Evolutionary conservation across 2,797 vertebrate genomes (phyloP).

Genomic region (Falco naumanni): DNA sequence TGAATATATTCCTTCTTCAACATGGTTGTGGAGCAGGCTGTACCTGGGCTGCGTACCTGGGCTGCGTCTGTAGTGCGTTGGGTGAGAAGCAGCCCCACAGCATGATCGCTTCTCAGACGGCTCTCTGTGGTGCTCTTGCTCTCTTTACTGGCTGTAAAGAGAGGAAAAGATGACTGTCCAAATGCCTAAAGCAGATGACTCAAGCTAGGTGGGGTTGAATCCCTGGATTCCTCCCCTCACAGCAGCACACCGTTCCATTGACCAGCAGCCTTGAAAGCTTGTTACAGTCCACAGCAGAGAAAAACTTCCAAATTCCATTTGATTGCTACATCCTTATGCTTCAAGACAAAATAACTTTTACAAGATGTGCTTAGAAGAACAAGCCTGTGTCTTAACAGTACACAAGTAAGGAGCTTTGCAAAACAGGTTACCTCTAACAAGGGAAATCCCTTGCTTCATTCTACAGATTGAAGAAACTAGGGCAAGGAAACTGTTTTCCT

Average conservation of each 20-base stretch:
- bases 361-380: not conserved
- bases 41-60: not conserved
- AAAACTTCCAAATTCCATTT: not conserved
- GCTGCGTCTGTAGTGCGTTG: not conserved
- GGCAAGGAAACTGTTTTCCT: not conserved
- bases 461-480: not conserved
- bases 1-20: not conserved
- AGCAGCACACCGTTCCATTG: not conserved
- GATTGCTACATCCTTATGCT: not conserved
- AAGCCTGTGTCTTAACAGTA: not conserved
- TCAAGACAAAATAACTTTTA: not conserved
- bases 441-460: not conserved
- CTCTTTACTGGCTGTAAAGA: not conserved
- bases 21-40: not conserved
- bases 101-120: not conserved
- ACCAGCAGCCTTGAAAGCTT: not conserved
- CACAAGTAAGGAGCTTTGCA: not conserved
- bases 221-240: not conserved
- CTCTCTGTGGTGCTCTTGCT: not conserved
- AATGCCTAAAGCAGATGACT: conserved; percentile 10
- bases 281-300: not conserved
- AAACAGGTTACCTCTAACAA: not conserved
- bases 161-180: not conserved
- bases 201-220: not conserved
- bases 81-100: not conserved